Percentiles rank a stretch among this genome's conserved stretches.
Conservation (phyloP, 2,888 invertebrate species). For the Dione vanillae region DNA sequence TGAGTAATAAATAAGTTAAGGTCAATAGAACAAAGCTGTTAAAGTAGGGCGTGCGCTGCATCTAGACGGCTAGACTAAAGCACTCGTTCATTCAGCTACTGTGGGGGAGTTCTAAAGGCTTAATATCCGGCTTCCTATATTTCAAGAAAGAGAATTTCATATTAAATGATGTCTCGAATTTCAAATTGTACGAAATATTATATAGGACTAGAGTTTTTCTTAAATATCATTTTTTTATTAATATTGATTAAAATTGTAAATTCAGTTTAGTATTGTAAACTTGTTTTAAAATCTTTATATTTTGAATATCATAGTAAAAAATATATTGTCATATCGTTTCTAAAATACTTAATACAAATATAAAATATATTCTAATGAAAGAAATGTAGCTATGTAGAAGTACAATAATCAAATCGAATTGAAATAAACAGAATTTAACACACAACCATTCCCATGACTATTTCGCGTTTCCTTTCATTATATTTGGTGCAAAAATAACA, state of each 20-base stretch:
- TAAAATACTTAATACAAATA: not conserved
- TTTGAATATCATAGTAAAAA: not conserved
- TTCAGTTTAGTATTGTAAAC: too few species aligned
- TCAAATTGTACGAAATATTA: not conserved
- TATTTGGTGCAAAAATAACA: slow-evolving; percentile 55
- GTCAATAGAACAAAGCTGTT: slow-evolving; percentile 67
- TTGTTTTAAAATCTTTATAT: too few species aligned
- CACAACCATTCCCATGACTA: slow-evolving; percentile 41
- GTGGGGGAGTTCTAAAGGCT: slow-evolving; percentile 58
- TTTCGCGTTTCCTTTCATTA: slow-evolving; percentile 50
- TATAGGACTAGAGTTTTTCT: not conserved
- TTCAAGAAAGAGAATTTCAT: slow-evolving; percentile 33
- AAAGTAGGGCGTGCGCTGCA: slow-evolving; percentile 62
- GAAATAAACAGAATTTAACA: not conserved
- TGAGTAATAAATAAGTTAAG: slow-evolving; percentile 77
- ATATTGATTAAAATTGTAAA: not conserved
- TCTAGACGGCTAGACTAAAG: slow-evolving; percentile 73
- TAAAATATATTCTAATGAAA: not conserved
- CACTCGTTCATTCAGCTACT: slow-evolving; percentile 53
- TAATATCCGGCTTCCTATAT: slow-evolving; percentile 51
- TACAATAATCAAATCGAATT: not conserved
- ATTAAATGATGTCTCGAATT: slow-evolving; percentile 30
- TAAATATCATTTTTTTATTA: too few species aligned
- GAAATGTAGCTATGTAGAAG: not conserved
- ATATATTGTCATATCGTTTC: not conserved